Percentiles rank a stretch among this genome's conserved stretches.
These are phyloP conservation scores for Dicyrtomina minuta DNA, from an alignment of 2,888 invertebrate species.

Conservation along the genomic window DNA sequence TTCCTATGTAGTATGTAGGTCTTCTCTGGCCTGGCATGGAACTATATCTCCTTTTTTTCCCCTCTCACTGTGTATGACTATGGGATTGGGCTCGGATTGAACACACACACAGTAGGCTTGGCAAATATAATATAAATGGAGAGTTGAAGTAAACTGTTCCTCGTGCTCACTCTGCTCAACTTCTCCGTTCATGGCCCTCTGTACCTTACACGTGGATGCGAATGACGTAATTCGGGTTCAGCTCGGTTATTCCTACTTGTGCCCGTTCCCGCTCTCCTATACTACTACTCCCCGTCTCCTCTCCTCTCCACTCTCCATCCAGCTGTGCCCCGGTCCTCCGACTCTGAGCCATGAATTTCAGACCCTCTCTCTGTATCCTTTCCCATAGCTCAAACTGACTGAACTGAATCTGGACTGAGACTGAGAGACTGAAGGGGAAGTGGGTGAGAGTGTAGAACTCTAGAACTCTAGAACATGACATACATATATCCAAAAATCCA, in stretches of 20 bases:
- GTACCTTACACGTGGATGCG: constrained; percentile 42
- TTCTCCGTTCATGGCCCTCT: constrained; percentile 24
- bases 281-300: background rate
- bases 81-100: too few species aligned
- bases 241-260: background rate
- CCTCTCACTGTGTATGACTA: too few species aligned
- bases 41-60: too few species aligned
- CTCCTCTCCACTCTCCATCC: background rate
- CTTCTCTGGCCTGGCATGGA: background rate
- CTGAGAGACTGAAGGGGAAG: too few species aligned
- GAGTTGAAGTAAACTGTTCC: background rate
- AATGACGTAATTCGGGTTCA: constrained; percentile 43
- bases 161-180: background rate
- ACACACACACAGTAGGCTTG: too few species aligned
- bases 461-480: background rate
- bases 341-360: too few species aligned
- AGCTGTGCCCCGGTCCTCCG: background rate
- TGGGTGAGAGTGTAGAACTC: background rate
- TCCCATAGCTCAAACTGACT: too few species aligned
- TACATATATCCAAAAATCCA: background rate
- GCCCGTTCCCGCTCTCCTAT: constrained; percentile 15
- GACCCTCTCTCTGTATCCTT: too few species aligned
- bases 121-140: too few species aligned
- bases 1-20: background rate
- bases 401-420: too few species aligned